Percentiles rank a stretch among this genome's conserved stretches.
These are phyloP conservation scores for Podotricha telesiphe DNA, from an alignment of 2,888 invertebrate species.

Conservation along the genomic window DNA sequence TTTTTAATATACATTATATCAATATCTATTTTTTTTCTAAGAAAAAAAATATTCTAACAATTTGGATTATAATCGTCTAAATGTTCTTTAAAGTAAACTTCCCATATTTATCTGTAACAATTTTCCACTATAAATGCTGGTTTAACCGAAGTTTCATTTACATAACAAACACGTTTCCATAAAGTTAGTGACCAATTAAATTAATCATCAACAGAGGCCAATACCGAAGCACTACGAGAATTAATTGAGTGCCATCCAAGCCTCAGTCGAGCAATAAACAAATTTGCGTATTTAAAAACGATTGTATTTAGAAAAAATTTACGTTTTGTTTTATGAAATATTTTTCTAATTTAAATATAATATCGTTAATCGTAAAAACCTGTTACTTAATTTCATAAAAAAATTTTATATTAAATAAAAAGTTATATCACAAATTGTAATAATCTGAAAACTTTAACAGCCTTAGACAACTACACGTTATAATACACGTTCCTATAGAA, in stretches of 20 bases:
- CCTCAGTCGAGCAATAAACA: constrained; percentile 10
- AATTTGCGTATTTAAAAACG: constrained; percentile 8
- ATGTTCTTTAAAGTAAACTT: background rate
- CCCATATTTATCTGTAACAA: background rate
- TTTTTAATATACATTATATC: too few species aligned
- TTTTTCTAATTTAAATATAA: background rate
- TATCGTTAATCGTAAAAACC: background rate
- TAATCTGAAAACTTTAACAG: too few species aligned
- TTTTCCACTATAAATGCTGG: background rate
- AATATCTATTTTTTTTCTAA: too few species aligned
- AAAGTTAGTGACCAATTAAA: constrained; percentile 3
- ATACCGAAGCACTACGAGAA: constrained; percentile 12
- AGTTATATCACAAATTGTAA: too few species aligned
- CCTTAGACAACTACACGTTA: too few species aligned
- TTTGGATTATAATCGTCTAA: background rate
- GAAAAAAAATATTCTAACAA: too few species aligned
- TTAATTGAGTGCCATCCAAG: constrained; percentile 13
- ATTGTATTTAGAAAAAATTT: background rate
- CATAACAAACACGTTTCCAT: background rate
- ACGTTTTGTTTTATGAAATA: background rate
- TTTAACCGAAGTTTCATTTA: background rate
- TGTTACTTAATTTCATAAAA: too few species aligned
- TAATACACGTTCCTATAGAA: too few species aligned
- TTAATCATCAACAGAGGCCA: constrained; percentile 14
- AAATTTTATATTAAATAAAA: too few species aligned